Conservation (phyloP, 2,797 vertebrate genomes). For the Hozukius guyotensis region DNA sequence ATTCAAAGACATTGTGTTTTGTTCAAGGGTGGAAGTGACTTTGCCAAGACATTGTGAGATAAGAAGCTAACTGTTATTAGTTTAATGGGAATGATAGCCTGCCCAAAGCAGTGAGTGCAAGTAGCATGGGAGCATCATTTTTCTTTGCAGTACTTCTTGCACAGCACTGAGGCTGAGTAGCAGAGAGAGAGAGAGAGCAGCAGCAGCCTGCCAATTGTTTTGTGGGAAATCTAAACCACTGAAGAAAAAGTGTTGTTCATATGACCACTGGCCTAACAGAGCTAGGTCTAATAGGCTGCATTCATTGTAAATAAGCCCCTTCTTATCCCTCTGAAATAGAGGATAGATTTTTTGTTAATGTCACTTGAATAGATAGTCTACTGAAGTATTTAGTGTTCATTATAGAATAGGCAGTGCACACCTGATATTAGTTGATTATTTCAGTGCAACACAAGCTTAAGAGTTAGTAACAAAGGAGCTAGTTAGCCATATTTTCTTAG, state of each 20-base stretch:
- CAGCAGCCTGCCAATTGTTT: constrained; percentile 29
- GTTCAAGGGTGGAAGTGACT: constrained; percentile 77
- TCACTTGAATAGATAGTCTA: background rate
- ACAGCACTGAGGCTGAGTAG: constrained; percentile 23
- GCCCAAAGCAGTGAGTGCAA: constrained; percentile 63
- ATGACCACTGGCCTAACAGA: constrained; percentile 19
- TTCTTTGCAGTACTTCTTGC: constrained; percentile 46
- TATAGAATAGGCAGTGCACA: background rate
- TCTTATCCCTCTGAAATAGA: constrained; percentile 1
- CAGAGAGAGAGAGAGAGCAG: constrained; percentile 13
- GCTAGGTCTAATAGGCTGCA: constrained; percentile 6
- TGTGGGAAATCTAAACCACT: constrained; percentile 38
- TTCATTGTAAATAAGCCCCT: background rate
- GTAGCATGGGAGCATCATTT: constrained; percentile 54
- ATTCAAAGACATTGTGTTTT: constrained; percentile 71
- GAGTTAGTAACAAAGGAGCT: background rate
- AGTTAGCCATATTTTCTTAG: background rate
- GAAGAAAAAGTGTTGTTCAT: constrained; percentile 45
- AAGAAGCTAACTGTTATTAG: constrained; percentile 76
- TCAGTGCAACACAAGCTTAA: background rate
- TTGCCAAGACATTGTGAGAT: constrained; percentile 74
- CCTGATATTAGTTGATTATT: background rate
- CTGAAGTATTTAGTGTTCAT: constrained; percentile 6
- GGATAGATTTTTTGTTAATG: background rate
- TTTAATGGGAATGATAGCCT: constrained; percentile 73